Evolutionary conservation across 2,888 invertebrate species (phyloP), one percentile per base, ranked within the genome.

Genomic region (Anorthoa munda): DNA sequence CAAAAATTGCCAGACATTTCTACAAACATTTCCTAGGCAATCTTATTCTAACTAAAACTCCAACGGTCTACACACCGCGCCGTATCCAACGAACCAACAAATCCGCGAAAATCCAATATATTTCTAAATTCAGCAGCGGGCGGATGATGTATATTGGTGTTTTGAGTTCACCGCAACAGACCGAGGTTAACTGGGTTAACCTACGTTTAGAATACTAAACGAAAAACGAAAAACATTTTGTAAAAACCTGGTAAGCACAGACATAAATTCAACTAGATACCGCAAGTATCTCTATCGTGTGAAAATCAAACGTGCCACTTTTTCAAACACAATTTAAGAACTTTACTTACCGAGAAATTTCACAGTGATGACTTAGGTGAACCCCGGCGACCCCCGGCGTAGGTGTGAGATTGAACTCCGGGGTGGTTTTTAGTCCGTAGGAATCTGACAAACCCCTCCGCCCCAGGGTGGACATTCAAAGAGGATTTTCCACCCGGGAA

Each of bases 131-230:
- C 66, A 23, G 67, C 55, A 45, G 51, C 58, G 31, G 71, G 51
- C 79, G 79, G 55, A 68, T 82, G 74, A 81, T 82, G 79, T 75
- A 68, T 66, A 70, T 70, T 74, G 72, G 77, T 77, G 74, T 82
- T 79, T 66, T 31, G 46, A 82, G 73, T 64, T 66, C 66, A 75
- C 72, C 72, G 63, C 69, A 67, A 45, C 69, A 70, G 55, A 67
- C 65, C 79, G 65, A 63, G 55, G 70, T 71, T 82, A 82, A 82
- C 81, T 61, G 51, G 74, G 61, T 61, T 74, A 82, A 58, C 21
- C 59, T 15, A 58, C 67, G 79, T 63, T 78, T 82, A 82, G 81
- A 78, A 81, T 81, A 81, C 75, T 82, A 81, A 82, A 71, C 55
- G 64, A 50, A 55, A 81, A 82, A 71, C 55, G 64, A 50, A 55